Base-by-base conservation (phyloP, 1,140 invertebrate species). In the Drosophila serrata region DNA sequence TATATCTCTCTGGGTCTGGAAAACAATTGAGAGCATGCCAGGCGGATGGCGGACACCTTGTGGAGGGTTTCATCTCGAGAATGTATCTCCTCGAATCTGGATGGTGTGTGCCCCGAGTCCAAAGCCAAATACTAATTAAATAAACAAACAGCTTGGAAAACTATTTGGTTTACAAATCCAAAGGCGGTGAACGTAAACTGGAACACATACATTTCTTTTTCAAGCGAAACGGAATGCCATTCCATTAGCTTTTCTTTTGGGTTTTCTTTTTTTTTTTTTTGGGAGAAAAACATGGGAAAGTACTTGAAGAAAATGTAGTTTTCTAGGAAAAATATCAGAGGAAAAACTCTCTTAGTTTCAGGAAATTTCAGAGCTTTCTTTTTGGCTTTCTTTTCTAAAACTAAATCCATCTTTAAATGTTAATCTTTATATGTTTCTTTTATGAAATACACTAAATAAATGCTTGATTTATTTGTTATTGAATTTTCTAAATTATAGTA, bases 101-200 rank as follows among this genome's bases (percentile, higher is more conserved):
- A 46, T 24, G 45, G 4, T 46, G 45, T 46, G 43, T 33, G 45
- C 45, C 22, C 4, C 45, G 45, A 24, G 19, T 12, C 33, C 33
- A n/a, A 35, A 35, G 51, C 45, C 37, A 56, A 63, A 45, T n/a
- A 43, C 60, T 87, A 87, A 86, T 86, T 79, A 79, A 86, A 87
- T 86, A 86, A 86, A 86, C 82, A 86, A 86, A 86, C 82, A 87
- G 65, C 65, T 72, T 40, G 81, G 79, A 57, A 86, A 86, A 76
- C 79, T 87, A 87, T 86, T 86, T 87, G 65, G 65, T 75, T 63
- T 82, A 81, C 63, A 70, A 84, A 79, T 67, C 74, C 75, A 76
- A 76, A 60, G 60, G 59, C 70, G 53, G 53, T 35, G 13, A 67
- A 48, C 55, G 68, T 33, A 70, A 72, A 70, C 51, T 49, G 51